Evolutionary conservation across 2,797 vertebrate genomes (phyloP), one percentile per base, ranked within the genome.

Genomic region (Garrulus glandarius): DNA sequence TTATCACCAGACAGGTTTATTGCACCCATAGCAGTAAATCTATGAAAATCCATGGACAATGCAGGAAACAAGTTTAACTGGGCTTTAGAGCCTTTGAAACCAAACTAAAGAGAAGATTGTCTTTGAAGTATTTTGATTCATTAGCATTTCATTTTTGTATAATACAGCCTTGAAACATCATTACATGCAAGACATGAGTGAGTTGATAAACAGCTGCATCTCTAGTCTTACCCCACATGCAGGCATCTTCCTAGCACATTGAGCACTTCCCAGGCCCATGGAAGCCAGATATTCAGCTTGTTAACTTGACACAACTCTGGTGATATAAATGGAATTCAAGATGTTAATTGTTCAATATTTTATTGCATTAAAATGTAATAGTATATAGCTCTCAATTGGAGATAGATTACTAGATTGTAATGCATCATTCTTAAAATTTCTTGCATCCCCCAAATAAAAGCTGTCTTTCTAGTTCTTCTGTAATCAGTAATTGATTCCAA

Each of bases 1-100:
- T 95, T 96, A 92, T 96, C 87, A 79, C 55, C 44, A 75, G 85
- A 44, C 37, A 85, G 27, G 20, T 49, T 95, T 94, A 94, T 87
- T 94, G 76, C 86, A 92, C 69, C 60, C 61, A 44, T 56, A 85
- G 55, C n/a, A 90, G 47, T 92, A 95, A 89, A 95, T 91, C 89
- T 89, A 13, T 89, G 88, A 89, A 83, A 96, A 92, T 74, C 76
- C 82, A 47, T 55, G 52, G 74, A 90, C 97, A 95, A 85, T 34
- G 34, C 22, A 89, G 84, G 69, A 92, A 95, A 95, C 92, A 1
- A 95, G 44, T 84, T 95, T 96, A 90, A 68, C 49, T 65, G 59
- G 85, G 69, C 80, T 92, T 89, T 80, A 91, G 60, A 91, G 56
- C 44, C 63, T 77, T 72, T 78, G 67, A 92, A 88, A 84, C 44